These are phyloP conservation scores for Speoplatyrhinus poulsoni DNA, from an alignment of 2,113 vertebrate genomes.

Conservation along the genomic window DNA sequence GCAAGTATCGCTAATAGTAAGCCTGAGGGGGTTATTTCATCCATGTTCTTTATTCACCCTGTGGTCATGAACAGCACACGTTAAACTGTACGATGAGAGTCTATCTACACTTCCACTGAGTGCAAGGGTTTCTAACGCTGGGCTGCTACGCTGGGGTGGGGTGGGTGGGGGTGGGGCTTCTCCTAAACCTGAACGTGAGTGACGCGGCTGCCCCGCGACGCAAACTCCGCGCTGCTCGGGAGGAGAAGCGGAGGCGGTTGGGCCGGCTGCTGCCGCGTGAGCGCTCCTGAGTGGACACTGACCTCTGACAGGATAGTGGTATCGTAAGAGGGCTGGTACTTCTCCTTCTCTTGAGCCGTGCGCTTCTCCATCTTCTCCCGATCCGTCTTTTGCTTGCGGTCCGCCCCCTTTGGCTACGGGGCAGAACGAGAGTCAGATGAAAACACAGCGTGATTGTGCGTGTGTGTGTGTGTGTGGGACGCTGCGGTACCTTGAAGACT, in stretches of 20 bases:
- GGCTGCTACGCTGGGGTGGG: no score
- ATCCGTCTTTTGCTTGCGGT: constrained; percentile 97
- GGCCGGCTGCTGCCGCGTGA: neutral
- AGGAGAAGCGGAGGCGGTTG: neutral
- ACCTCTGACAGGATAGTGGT: constrained; percentile 98
- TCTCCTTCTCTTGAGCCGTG: constrained; percentile 96
- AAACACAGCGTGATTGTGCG: neutral
- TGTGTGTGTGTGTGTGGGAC: neutral
- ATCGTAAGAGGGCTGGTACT: constrained; percentile 96
- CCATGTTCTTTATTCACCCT: no score
- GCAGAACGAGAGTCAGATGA: neutral
- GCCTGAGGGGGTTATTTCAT: no score
- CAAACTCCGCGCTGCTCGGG: no score
- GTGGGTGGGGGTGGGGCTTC: no score
- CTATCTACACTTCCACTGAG: no score
- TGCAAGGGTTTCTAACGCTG: no score
- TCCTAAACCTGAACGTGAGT: no score
- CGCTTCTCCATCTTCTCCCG: constrained; percentile 98
- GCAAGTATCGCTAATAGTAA: no score
- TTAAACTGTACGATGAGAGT: no score
- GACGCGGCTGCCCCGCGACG: no score
- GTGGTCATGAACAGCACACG: no score
- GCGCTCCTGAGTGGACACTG: constrained; percentile 19
- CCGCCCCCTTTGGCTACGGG: constrained; percentile 93
- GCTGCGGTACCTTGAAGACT: constrained; percentile 91